These are phyloP conservation scores for Burhinus bistriatus DNA, from an alignment of 2,113 vertebrate species.

Conservation along the genomic window DNA sequence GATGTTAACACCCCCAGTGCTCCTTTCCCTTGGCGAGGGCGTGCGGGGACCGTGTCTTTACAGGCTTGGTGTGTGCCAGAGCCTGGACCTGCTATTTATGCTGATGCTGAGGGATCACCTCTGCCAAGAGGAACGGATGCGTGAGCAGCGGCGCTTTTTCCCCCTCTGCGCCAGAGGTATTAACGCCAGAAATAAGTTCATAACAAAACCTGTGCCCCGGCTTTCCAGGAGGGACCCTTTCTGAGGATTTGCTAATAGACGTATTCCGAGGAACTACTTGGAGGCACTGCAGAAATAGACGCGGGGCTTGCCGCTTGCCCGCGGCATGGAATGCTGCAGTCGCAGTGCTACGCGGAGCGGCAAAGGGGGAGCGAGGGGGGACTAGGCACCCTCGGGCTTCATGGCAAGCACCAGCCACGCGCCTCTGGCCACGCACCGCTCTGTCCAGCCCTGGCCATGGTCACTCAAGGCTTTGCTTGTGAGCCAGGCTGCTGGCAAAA, in stretches of 20 bases:
- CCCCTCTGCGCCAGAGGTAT: background rate
- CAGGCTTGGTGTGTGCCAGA: background rate
- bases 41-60: background rate
- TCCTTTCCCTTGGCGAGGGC: background rate
- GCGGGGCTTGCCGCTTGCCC: background rate
- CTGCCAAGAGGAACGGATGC: background rate
- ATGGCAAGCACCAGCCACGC: rapidly evolving
- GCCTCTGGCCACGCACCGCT: background rate
- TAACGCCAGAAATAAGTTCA: background rate
- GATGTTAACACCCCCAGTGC: background rate
- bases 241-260: rapidly evolving
- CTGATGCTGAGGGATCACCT: background rate
- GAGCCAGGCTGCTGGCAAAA: background rate
- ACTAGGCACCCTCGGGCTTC: rapidly evolving
- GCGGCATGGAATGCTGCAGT: rapidly evolving
- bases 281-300: rapidly evolving
- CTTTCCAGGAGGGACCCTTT: background rate
- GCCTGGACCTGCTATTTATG: background rate
- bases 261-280: background rate
- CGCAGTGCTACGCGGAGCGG: too few species aligned
- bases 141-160: rapidly evolving
- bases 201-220: background rate
- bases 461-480: background rate
- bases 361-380: too few species aligned
- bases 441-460: background rate